Base-by-base conservation (phyloP, 2,888 invertebrate species). In the Mimas tiliae region DNA sequence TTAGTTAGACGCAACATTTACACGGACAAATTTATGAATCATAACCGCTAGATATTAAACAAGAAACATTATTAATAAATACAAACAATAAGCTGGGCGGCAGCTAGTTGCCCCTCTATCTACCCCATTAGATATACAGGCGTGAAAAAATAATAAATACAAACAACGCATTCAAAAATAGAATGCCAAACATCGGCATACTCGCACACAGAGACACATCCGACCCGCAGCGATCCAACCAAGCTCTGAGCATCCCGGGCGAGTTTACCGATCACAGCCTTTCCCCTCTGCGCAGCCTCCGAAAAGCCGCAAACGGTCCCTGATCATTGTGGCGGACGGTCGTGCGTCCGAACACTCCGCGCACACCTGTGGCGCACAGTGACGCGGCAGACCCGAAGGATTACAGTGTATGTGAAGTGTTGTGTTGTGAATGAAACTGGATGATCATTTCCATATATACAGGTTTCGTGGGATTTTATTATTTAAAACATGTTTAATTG, bases 341-440 rank as follows among this genome's bases (percentile, higher is more conserved):
- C 84, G 85, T 77, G 70, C 67, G 69, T 68, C 69, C 63, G 58
- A 62, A 63, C 67, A 66, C 69, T 63, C 67, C 62, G 66, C 63
- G 74, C 73, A 80, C 88, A 89, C 90, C 89, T 90, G 90, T 90
- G 83, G 90, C 84, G 73, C 70, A 69, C 68, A 72, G 71, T 70
- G 65, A 64, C 74, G 80, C 79, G 77, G 79, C 78, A 77, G 78
- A 76, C 77, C 78, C 77, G 75, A 76, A 74, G 76, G 87, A 87
- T 87, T 85, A 82, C 88, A 87, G 88, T 87, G 87, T 67, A 69
- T 71, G 50, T 74, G 72, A 68, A 67, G 69, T 67, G 71, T 72
- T 74, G 77, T 81, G 79, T 86, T 84, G 83, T 88, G 84, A 88
- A 86, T 86, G 86, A 75, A 77, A 86, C 86, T 82, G 79, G 86